Evolutionary conservation across 1,140 invertebrate genomes (phyloP), one percentile per base, ranked within the genome.

Genomic region (Cotesia vestalis): DNA sequence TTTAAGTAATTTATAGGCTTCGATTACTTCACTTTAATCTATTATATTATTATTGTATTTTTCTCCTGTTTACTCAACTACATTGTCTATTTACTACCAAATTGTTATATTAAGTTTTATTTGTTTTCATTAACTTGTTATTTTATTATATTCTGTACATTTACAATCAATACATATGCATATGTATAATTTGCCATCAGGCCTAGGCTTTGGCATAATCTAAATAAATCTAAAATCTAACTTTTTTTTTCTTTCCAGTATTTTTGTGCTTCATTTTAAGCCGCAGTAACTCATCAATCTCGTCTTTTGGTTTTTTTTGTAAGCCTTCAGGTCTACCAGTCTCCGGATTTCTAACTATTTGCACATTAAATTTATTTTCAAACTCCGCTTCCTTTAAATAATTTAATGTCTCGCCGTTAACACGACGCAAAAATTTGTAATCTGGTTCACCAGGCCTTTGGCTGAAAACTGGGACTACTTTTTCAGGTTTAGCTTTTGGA

Each of bases 1-100:
- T 80, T 91, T 91, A 27, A 91, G 71, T 67, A 79, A 76, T 76
- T 88, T 89, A 75, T 92, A 92, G 2, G 90, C 90, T 72, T 88
- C 86, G 73, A 92, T 88, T 27, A 87, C 87, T 78, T 89, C 88
- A 9, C 83, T 82, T 70, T n/a, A n/a, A n/a, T n/a, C n/a, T n/a
- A n/a, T n/a, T n/a, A n/a, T n/a, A n/a, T n/a, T n/a, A n/a, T n/a
- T n/a, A n/a, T n/a, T n/a, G n/a, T n/a, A n/a, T n/a, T n/a, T n/a
- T n/a, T n/a, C n/a, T n/a, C n/a, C n/a, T n/a, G n/a, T n/a, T n/a
- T n/a, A n/a, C n/a, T n/a, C n/a, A n/a, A n/a, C n/a, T n/a, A n/a
- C n/a, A n/a, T n/a, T n/a, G n/a, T n/a, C n/a, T n/a, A n/a, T n/a
- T n/a, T n/a, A n/a, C n/a, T n/a, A n/a, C n/a, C n/a, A n/a, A n/a